Evolutionary conservation across 2,113 vertebrate species (phyloP), one percentile per base, ranked within the genome.

Genomic region (Empidonax traillii): DNA sequence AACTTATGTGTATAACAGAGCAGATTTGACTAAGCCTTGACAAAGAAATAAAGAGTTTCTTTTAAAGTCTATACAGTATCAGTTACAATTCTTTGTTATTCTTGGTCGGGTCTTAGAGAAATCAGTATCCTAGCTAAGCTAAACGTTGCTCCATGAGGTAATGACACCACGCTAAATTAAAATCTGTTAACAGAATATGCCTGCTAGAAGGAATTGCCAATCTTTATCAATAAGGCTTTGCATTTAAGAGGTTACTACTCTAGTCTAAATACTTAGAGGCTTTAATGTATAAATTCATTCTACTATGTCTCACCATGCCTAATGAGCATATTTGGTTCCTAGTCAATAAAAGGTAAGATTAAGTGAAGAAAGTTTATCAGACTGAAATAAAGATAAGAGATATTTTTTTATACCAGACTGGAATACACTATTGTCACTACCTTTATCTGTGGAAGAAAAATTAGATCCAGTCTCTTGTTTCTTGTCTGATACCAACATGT

Each of bases 381-480:
- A 75, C 72, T 95, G 94, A 97, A 97, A 94, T 95, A 95, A 97
- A 97, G 80, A 96, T 91, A 94, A 93, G 76, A 91, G 19, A 90
- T 66, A 94, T 87, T 96, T 97, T 92, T 94, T 91, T 69, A 62
- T 90, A 87, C 55, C 76, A 95, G 59, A 78, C 58, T 93, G 67
- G 53, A 95, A 97, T 86, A 35, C 52, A 93, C n/a, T 72, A 15
- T 55, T 85, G 17, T 75, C 8, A 27, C 31, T 65, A 37, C 3
- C 18, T 85, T 84, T 94, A 39, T 73, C 78, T 93, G 55, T 77
- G 68, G 55, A 89, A 96, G 39, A 43, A 96, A 93, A 87, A 49
- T 92, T 93, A 87, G 62, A 90, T 92, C 47, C 46, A 66, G 43
- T 46, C 19, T 75, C 33, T 51, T 56, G 20, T 65, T 30, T 25